Percentiles rank a stretch among this genome's conserved stretches.
phyloP scores from a whole-genome alignment of 2,797 vertebrate species.

The Distichodus sexfasciatus region DNA sequence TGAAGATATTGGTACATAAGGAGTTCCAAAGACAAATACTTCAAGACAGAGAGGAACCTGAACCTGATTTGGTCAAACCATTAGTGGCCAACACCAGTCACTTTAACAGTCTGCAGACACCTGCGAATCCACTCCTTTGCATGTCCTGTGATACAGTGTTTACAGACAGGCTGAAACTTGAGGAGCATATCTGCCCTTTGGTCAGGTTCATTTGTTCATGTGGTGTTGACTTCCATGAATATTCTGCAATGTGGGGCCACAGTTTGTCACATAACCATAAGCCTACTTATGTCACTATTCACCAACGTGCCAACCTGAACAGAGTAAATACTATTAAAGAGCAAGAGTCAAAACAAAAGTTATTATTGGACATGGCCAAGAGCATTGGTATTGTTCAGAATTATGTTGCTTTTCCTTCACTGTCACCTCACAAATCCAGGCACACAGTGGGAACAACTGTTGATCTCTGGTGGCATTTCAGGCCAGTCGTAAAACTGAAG shows the following conservation, averaged over 20 bases:
- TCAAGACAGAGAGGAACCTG: not conserved
- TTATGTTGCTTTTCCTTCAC: not conserved
- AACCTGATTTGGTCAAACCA: not conserved
- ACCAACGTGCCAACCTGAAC: conserved; percentile 20
- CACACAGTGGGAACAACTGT: not conserved
- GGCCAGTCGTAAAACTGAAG: conserved; percentile 16
- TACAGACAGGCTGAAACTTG: not conserved
- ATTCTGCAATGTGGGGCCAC: conserved; percentile 22
- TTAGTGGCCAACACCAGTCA: not conserved
- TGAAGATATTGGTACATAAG: not conserved
- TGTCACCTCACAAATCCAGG: not conserved
- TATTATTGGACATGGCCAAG: not conserved
- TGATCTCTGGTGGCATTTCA: conserved; percentile 10
- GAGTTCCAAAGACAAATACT: conserved; percentile 18
- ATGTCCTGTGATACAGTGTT: conserved; percentile 26
- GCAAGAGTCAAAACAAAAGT: conserved; percentile 5
- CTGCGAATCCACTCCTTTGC: conserved; percentile 17
- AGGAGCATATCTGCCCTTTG: conserved; percentile 19
- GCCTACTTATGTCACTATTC: not conserved
- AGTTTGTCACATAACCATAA: conserved; percentile 19
- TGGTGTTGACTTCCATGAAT: conserved; percentile 11
- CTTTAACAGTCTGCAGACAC: conserved; percentile 12
- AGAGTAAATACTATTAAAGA: conserved; percentile 5
- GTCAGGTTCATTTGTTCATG: conserved; percentile 30
- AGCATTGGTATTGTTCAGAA: conserved; percentile 8